A percentile compares a stretch with the other conserved stretches of the same genome.
These are phyloP conservation scores for Sternotherus odoratus DNA, from an alignment of 2,797 vertebrate genomes.

Conservation along the genomic window DNA sequence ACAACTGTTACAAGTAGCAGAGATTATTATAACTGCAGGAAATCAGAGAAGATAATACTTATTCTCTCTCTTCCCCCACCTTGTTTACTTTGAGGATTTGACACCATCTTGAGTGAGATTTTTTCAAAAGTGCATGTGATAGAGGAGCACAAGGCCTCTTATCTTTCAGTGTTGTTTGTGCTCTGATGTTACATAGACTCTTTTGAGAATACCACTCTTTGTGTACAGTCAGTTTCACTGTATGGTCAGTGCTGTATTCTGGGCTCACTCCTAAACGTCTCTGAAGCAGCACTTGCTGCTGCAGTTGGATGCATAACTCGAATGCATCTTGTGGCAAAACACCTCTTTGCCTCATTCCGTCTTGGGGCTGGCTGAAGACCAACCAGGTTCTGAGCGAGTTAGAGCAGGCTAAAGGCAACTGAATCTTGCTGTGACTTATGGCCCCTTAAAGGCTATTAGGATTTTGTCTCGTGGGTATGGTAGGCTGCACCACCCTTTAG, in stretches of 20 bases:
- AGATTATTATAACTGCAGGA: background rate
- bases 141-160: background rate
- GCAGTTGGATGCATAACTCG: accelerated
- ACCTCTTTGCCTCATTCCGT: background rate
- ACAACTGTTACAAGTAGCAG: accelerated
- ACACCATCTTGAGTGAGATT: background rate
- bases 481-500: background rate
- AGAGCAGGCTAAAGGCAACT: accelerated
- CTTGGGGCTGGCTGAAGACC: background rate
- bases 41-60: accelerated
- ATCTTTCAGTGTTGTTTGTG: background rate
- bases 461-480: background rate
- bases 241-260: background rate
- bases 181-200: accelerated
- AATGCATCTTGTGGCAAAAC: background rate
- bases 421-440: background rate
- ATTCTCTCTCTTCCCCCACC: background rate
- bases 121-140: background rate
- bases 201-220: background rate
- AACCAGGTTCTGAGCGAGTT: background rate
- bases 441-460: background rate
- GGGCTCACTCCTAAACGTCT: background rate
- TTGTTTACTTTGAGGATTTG: background rate
- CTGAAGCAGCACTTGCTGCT: background rate
- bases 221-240: background rate